These are phyloP conservation scores for Oxycera nigricornis DNA, from an alignment of 2,888 invertebrate genomes.

Conservation along the genomic window DNA sequence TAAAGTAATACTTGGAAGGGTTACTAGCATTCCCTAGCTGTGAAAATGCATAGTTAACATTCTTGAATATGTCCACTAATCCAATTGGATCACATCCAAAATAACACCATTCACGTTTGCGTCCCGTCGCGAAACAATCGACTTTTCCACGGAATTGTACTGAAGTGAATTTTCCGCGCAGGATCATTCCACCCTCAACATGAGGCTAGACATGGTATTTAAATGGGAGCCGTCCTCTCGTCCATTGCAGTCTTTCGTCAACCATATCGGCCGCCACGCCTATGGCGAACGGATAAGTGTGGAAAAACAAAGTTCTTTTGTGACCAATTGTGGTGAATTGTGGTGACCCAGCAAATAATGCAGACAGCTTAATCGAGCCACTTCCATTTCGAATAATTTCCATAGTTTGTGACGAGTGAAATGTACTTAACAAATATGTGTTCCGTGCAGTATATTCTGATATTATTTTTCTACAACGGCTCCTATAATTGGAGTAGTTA, in stretches of 20 bases:
- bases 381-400: constrained; percentile 7
- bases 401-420: constrained; percentile 12
- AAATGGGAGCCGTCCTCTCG: not conserved
- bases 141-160: constrained; percentile 20
- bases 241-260: constrained; percentile 51
- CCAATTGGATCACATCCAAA: not conserved
- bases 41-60: too few species aligned
- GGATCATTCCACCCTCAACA: not conserved
- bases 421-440: constrained; percentile 54
- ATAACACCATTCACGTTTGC: not conserved
- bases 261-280: constrained; percentile 55
- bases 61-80: not conserved
- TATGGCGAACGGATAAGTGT: constrained; percentile 52
- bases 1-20: too few species aligned
- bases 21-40: too few species aligned
- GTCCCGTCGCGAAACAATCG: not conserved
- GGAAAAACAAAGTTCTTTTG: constrained; percentile 26
- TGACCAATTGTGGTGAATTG: constrained; percentile 22
- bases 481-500: constrained; percentile 62
- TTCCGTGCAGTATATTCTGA: constrained; percentile 61
- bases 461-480: constrained; percentile 63
- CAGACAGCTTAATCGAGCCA: not conserved
- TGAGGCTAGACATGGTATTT: constrained; percentile 25
- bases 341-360: constrained; percentile 25
- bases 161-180: constrained; percentile 20